phyloP scores from a whole-genome alignment of 37 sponge, comb jelly and placozoan species.

The Beroe ovata region DNA sequence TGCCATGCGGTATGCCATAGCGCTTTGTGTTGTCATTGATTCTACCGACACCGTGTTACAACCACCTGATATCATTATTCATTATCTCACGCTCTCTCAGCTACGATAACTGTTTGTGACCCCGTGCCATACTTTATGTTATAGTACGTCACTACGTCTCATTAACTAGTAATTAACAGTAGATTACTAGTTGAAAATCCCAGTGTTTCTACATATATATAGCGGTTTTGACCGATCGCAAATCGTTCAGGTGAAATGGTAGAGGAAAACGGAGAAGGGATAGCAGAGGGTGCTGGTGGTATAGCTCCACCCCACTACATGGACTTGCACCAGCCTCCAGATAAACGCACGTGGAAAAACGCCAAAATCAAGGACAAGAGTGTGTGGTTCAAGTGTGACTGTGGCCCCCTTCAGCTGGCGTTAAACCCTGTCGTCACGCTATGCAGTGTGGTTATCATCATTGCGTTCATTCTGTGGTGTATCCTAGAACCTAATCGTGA shows the following conservation, averaged over 20 bases:
- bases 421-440: slow-evolving; percentile 37
- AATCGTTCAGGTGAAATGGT: not conserved
- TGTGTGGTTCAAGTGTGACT: slow-evolving; percentile 42
- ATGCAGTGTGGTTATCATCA: slow-evolving; percentile 1
- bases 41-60: too few species aligned
- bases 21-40: too few species aligned
- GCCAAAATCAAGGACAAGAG: slow-evolving; percentile 58
- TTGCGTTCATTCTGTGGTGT: slow-evolving; percentile 57
- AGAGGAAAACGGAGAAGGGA: not conserved
- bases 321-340: not conserved
- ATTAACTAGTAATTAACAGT: too few species aligned
- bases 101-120: too few species aligned
- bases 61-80: too few species aligned
- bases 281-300: not conserved
- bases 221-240: too few species aligned
- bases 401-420: slow-evolving; percentile 41
- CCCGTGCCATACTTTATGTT: too few species aligned
- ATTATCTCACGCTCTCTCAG: too few species aligned
- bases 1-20: too few species aligned
- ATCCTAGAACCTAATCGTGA: not conserved
- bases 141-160: too few species aligned
- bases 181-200: too few species aligned
- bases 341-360: not conserved
- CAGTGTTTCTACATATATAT: too few species aligned
- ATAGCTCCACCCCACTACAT: not conserved